These are phyloP conservation scores for Euborellia annulipes DNA, from an alignment of 1,140 invertebrate species.

Conservation along the genomic window DNA sequence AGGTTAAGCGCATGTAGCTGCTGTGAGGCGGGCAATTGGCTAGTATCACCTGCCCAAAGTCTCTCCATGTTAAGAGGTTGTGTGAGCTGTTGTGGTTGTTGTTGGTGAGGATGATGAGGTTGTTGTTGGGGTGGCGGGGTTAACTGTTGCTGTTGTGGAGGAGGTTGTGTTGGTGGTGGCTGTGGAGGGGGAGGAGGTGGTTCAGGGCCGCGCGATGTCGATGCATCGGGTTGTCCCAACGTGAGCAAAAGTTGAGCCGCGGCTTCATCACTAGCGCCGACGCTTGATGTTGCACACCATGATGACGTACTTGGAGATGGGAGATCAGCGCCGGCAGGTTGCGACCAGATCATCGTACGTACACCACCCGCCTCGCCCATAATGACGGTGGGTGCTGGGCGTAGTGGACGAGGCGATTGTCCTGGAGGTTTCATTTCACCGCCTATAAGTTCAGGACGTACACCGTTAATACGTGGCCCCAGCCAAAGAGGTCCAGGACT, in stretches of 20 bases:
- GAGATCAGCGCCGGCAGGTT: slow-evolving; percentile 32
- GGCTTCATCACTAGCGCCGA: slow-evolving; percentile 46
- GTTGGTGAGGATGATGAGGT: slow-evolving; percentile 13
- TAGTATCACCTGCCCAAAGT: slow-evolving; percentile 72
- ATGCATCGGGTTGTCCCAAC: slow-evolving; percentile 40
- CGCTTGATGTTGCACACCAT: slow-evolving; percentile 9
- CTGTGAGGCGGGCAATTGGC: slow-evolving; percentile 62
- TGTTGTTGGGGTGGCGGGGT: slow-evolving; percentile 2
- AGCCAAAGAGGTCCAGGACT: not conserved
- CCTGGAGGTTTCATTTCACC: slow-evolving; percentile 41
- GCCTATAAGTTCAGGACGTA: slow-evolving; percentile 61
- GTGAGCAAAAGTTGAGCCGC: slow-evolving; percentile 68
- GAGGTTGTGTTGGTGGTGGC: slow-evolving; percentile 3
- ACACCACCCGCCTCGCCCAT: slow-evolving; percentile 84
- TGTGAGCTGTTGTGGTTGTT: slow-evolving; percentile 15
- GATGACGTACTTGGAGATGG: slow-evolving; percentile 15
- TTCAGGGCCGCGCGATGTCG: no score
- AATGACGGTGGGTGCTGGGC: slow-evolving; percentile 69
- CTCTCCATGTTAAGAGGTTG: slow-evolving; percentile 77
- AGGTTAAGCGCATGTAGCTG: slow-evolving; percentile 67
- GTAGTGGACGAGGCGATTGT: slow-evolving; percentile 26
- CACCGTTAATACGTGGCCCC: slow-evolving; percentile 44
- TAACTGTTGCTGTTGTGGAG: slow-evolving; percentile 2
- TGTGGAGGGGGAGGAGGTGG: slow-evolving; percentile 4
- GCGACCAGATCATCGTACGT: slow-evolving; percentile 79